Base-by-base conservation (phyloP, 2,797 vertebrate species). In the Anniella stebbinsi region DNA sequence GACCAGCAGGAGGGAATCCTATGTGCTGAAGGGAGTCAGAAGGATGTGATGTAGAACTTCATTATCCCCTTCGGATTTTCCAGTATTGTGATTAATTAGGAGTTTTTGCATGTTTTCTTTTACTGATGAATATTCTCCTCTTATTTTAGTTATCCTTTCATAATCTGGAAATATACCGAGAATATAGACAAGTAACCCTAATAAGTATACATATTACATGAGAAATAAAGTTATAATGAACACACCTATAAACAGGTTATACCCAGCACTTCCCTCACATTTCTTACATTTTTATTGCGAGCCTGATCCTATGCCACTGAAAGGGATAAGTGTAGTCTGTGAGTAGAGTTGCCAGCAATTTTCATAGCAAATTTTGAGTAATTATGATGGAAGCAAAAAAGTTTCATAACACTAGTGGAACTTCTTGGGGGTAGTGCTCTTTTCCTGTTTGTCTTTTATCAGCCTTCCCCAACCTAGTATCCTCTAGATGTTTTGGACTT, bases 91-190 rank as follows among this genome's bases (percentile, higher is more conserved):
- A 30, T 48, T n/a, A 57, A 36, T 57, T n/a, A 80, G 21, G 57
- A 63, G 63, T 63, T 38, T 38, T 36, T 21, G 36, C 4, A 81
- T 38, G 21, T 15, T 66, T 60, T 41, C 23, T 36, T 48, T 54
- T 48, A 33, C 33, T 63, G 83, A 41, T 21, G 51, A 36, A 57
- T 18, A 13, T 77, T 81, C 48, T 36, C 69, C 4, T 18, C 81
- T 13, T 87, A 75, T 91, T 93, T 92, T 86, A 18, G 69, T 92
- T 78, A 60, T 87, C 13, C 9, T 6, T 36, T 1, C 36, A 63
- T 63, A 0, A 41, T 45, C 85, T 25, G 25, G 30, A 69, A 57
- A 33, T 21, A 73, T 57, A 25, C 54, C 54, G 21, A 36, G 18
- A 36, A 38, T 75, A 57, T 60, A 30, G 25, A 33, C 17, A 25